Base-by-base conservation (phyloP, 92 coral and sea anemone genomes). In the Actinostola sp. region DNA sequence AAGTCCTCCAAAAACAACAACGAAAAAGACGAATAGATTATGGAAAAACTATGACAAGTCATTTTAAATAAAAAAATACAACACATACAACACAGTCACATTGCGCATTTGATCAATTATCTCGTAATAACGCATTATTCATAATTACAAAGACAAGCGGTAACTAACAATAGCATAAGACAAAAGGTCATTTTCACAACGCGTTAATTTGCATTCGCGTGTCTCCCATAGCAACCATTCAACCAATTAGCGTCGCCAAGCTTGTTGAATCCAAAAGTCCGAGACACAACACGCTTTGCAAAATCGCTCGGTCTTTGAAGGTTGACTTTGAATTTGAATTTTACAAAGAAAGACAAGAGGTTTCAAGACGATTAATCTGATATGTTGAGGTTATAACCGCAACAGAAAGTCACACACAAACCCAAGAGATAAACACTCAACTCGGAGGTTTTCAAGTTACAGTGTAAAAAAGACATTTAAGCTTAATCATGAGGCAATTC, bases 221-320 rank as follows among this genome's bases (percentile, higher is more conserved):
- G 50, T 52, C 8, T 68, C 63, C 42, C 57, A 30, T 68, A 51
- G 74, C 74, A 68, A 68, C 74, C 46, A 51, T 38, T 68, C 42
- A 68, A n/a, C 74, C 74, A 68, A 68, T 68, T 33, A 68, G 31
- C 61, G 23, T 50, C 57, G 43, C 16, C 38, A n/a, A 68, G 43
- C 74, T 68, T 68, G 74, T 68, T 68, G 62, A 32, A 68, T 52
- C 38, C 4, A 33, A 68, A 39, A 30, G 43, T 39, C 45, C 31
- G 45, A 43, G 53, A 12, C 33, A 68, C 74, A 68, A 68, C 62
- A 33, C 43, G 41, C 45, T 17, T 38, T 11, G 49, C 26, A 23
- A 54, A 54, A 3, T 14, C 4, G 15, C 20, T 48, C 24, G 3
- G 3, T 4, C 54, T 14, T 48, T 48, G 54, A 20, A 14, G 54